Evolutionary conservation across 2,888 invertebrate genomes (phyloP).

Genomic region (Parnassius glacialis): DNA sequence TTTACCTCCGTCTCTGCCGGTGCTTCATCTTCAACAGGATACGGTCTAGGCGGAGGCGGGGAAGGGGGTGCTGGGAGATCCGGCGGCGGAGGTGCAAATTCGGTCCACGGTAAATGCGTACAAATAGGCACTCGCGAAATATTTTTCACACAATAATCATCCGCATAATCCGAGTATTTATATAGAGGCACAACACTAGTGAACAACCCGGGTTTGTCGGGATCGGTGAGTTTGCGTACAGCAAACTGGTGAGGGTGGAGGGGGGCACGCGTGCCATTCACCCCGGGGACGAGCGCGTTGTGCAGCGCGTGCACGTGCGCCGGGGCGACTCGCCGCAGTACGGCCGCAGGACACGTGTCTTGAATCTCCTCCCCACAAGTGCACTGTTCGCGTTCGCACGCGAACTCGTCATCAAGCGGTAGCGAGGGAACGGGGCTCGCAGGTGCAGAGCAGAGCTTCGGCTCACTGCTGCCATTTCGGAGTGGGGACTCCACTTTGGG

Average conservation of each 20-base stretch:
- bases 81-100: conserved; percentile 66
- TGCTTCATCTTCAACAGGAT: conserved; percentile 46
- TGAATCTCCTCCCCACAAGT: conserved; percentile 51
- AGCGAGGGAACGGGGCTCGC: conserved; percentile 33
- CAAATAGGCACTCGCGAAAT: conserved; percentile 60
- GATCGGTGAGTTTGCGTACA: conserved; percentile 55
- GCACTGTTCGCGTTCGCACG: conserved; percentile 49
- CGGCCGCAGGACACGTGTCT: conserved; percentile 59
- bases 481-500: conserved; percentile 61
- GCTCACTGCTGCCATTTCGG: conserved; percentile 54
- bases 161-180: conserved; percentile 74
- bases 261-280: conserved; percentile 82
- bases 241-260: conserved; percentile 59
- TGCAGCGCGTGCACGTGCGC: conserved; percentile 78
- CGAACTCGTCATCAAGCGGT: conserved; percentile 54
- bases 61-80: conserved; percentile 57
- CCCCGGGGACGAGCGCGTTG: conserved; percentile 76
- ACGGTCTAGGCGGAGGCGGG: conserved; percentile 58
- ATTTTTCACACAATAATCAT: conserved; percentile 71
- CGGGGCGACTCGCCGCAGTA: conserved; percentile 61
- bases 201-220: conserved; percentile 59
- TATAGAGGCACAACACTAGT: conserved; percentile 67
- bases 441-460: conserved; percentile 25
- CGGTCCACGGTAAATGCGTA: conserved; percentile 56
- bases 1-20: conserved; percentile 29